These are phyloP conservation scores for Iselma pallidipennis DNA, from an alignment of 2,888 invertebrate genomes.

Conservation along the genomic window DNA sequence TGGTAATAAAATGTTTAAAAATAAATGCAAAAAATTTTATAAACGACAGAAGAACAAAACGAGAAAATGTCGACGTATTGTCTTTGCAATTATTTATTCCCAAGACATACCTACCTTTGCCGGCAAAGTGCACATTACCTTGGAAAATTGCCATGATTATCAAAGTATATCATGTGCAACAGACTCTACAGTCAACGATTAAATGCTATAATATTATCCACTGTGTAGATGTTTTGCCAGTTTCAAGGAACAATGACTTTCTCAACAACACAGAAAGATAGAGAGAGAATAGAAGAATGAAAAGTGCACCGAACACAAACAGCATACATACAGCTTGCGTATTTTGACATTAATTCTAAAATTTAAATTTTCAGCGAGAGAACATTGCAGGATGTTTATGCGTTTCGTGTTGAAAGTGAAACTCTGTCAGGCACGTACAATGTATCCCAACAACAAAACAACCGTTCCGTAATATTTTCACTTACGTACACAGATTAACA, in stretches of 20 bases:
- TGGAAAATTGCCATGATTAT: constrained; percentile 21
- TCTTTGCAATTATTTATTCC: constrained; percentile 1
- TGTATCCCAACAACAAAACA: too few relatives aligned
- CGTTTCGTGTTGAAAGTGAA: not conserved
- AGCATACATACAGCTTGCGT: not conserved
- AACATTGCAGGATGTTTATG: too few relatives aligned
- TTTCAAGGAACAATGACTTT: constrained; percentile 1
- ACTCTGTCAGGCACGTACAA: too few relatives aligned
- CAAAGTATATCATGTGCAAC: constrained; percentile 24
- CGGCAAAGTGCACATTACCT: constrained; percentile 16
- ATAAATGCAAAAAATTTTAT: not conserved
- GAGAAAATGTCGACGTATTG: not conserved
- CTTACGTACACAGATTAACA: too few relatives aligned
- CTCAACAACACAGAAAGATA: not conserved
- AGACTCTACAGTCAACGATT: constrained; percentile 18
- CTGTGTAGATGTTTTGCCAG: constrained; percentile 6
- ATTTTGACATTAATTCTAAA: not conserved
- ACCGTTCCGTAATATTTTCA: too few relatives aligned
- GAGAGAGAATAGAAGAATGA: not conserved
- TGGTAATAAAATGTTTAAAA: not conserved
- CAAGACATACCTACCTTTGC: constrained; percentile 1
- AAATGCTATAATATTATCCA: constrained; percentile 18
- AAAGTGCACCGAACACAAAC: not conserved
- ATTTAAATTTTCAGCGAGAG: not conserved
- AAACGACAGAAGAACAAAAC: not conserved